A percentile compares a stretch with the other conserved stretches of the same genome.
Conservation (phyloP, 2,888 invertebrate species). For the Schizaphis graminum region DNA sequence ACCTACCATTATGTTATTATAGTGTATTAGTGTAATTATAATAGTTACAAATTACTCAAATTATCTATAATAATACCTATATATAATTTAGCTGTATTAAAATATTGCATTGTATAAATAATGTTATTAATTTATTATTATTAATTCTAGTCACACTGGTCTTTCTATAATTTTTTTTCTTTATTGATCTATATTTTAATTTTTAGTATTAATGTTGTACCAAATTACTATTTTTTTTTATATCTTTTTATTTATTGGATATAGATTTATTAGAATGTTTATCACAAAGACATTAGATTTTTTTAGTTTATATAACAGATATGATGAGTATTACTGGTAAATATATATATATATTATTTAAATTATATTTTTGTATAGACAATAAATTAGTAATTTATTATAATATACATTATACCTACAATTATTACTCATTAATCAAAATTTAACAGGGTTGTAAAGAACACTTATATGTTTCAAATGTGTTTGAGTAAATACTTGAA, state of each 20-base stretch:
- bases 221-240: neutral
- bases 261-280: neutral
- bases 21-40: neutral
- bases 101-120: neutral
- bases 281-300: neutral
- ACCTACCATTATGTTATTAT: neutral
- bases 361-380: neutral
- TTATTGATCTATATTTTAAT: too few relatives aligned
- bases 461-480: too few relatives aligned
- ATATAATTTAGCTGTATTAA: neutral
- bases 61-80: neutral
- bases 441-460: neutral
- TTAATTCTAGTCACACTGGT: neutral
- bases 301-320: neutral
- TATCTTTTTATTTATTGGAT: neutral
- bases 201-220: too few relatives aligned
- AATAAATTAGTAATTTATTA: neutral
- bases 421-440: neutral
- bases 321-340: neutral
- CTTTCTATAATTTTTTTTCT: neutral
- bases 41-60: neutral
- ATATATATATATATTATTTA: neutral
- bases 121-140: neutral
- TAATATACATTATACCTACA: neutral
- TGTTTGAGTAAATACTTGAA: too few relatives aligned